Conservation (phyloP, 2,888 invertebrate genomes). For the Drosophila sordidula region DNA sequence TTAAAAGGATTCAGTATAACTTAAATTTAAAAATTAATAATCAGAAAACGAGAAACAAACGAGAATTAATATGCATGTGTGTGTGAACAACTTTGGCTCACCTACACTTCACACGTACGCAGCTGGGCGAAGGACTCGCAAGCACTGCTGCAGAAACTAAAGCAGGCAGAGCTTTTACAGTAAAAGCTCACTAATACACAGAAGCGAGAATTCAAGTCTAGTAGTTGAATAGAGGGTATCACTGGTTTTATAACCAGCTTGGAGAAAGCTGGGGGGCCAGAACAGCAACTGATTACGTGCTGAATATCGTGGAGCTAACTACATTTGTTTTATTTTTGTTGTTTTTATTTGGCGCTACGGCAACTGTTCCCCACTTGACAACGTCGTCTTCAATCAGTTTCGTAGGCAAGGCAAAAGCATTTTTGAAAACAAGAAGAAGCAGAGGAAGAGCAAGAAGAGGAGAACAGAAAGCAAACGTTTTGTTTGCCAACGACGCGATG, state of each 20-base stretch:
- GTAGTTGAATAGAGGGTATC: conserved; percentile 4
- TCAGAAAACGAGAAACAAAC: no score
- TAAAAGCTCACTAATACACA: background rate
- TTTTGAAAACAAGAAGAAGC: conserved; percentile 1
- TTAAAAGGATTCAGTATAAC: no score
- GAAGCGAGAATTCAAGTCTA: no score
- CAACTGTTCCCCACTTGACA: conserved; percentile 1
- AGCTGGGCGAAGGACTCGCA: no score
- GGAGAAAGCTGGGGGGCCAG: background rate
- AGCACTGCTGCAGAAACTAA: no score
- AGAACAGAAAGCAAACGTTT: conserved; percentile 17
- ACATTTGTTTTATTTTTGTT: background rate
- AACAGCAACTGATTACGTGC: conserved; percentile 14
- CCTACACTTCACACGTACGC: no score
- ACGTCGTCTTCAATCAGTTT: conserved; percentile 24
- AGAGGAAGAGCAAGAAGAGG: background rate
- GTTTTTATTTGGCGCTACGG: conserved; percentile 7
- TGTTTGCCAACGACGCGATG: conserved; percentile 18
- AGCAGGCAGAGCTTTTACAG: no score
- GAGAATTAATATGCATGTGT: no score
- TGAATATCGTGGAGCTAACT: conserved; percentile 16
- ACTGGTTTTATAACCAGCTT: background rate
- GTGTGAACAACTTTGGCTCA: no score
- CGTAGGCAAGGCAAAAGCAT: conserved; percentile 11
- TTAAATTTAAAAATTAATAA: no score